Conservation (phyloP, 2,113 vertebrate species). For the Platichthys stellatus region DNA sequence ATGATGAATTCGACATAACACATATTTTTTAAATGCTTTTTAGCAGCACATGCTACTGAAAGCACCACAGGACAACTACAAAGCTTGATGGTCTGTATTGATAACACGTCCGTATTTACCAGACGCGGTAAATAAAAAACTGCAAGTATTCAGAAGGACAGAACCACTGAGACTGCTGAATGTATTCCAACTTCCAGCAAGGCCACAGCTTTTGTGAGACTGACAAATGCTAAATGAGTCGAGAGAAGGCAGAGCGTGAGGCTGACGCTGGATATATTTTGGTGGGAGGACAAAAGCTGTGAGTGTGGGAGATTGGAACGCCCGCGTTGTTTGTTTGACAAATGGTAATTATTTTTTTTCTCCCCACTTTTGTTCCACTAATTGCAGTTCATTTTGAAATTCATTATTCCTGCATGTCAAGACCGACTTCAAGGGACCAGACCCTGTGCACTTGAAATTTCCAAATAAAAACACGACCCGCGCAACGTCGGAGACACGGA, state of each 20-base stretch:
- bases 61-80: not conserved
- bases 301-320: constrained; percentile 67
- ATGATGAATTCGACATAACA: constrained; percentile 24
- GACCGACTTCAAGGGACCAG: constrained; percentile 48
- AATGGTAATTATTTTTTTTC: constrained; percentile 73
- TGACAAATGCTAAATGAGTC: constrained; percentile 66
- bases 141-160: constrained; percentile 30
- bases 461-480: constrained; percentile 32
- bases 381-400: constrained; percentile 73
- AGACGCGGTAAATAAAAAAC: constrained; percentile 42
- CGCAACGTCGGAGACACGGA: constrained; percentile 16
- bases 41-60: not conserved
- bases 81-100: constrained; percentile 21
- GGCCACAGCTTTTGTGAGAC: constrained; percentile 61
- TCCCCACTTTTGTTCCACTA: constrained; percentile 67
- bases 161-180: constrained; percentile 30
- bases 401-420: constrained; percentile 63
- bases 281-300: constrained; percentile 68
- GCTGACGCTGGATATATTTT: constrained; percentile 56
- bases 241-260: constrained; percentile 34
- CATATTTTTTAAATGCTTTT: constrained; percentile 18
- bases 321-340: constrained; percentile 72
- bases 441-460: constrained; percentile 13
- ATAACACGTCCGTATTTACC: constrained; percentile 50
- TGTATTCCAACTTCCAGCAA: constrained; percentile 55